A percentile compares a stretch with the other conserved stretches of the same genome.
phyloP scores from a whole-genome alignment of 2,888 invertebrate genomes.

The Dasysyrphus albostriatus region DNA sequence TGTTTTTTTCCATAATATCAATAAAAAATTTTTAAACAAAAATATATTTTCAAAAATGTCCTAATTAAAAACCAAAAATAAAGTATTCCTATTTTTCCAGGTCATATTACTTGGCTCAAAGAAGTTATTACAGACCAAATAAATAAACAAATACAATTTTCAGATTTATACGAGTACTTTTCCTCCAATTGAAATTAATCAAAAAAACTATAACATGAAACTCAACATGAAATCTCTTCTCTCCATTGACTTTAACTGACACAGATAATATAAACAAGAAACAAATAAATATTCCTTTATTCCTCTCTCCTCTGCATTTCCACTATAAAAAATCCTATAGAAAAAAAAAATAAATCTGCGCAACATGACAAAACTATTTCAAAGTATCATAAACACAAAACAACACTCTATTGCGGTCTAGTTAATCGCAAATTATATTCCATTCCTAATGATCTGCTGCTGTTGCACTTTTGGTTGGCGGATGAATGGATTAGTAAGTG shows the following conservation, averaged over 20 bases:
- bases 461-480: constrained; percentile 38
- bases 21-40: no score
- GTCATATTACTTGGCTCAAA: neutral
- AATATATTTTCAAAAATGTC: neutral
- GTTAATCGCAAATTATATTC: constrained; percentile 66
- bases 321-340: neutral
- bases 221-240: constrained; percentile 4
- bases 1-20: no score
- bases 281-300: neutral
- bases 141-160: neutral
- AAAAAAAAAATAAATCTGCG: neutral
- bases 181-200: constrained; percentile 12
- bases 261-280: neutral
- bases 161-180: constrained; percentile 1
- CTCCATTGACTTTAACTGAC: constrained; percentile 1
- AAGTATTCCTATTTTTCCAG: neutral
- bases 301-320: neutral
- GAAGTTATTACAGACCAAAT: neutral
- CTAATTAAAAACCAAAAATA: neutral
- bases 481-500: constrained; percentile 72
- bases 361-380: constrained; percentile 42
- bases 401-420: constrained; percentile 67
- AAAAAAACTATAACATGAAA: neutral
- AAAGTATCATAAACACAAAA: constrained; percentile 52
- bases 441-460: constrained; percentile 35